Conservation (phyloP, 2,113 vertebrate genomes). For the Bufo gargarizans region DNA sequence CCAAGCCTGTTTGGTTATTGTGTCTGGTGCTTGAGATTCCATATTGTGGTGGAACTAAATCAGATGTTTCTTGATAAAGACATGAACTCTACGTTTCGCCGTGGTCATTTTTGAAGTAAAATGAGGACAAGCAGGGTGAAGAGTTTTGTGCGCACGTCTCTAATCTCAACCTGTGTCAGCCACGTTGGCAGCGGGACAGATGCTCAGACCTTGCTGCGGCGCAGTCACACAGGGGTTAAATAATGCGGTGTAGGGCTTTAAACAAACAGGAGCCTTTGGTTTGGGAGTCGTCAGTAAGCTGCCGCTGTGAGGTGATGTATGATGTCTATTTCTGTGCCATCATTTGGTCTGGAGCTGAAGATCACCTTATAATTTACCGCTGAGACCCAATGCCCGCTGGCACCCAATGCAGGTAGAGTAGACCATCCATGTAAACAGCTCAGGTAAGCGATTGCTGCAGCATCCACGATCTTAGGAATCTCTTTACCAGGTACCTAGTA, state of each 20-base stretch:
- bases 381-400: not conserved
- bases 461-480: not conserved
- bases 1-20: too few species aligned
- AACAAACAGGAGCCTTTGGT: not conserved
- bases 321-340: not conserved
- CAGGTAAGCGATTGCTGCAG: too few species aligned
- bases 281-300: not conserved
- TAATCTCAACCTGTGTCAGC: not conserved
- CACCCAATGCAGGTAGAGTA: not conserved
- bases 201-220: not conserved
- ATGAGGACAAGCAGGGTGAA: not conserved
- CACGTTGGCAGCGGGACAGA: not conserved
- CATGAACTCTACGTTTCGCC: too few species aligned
- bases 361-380: not conserved
- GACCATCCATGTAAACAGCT: not conserved
- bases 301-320: slow-evolving; percentile 5
- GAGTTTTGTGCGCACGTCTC: not conserved
- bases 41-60: too few species aligned
- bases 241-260: not conserved
- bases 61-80: too few species aligned
- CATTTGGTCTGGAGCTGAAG: not conserved
- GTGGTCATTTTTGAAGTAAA: not conserved
- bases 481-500: not conserved
- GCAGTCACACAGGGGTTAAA: not conserved
- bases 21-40: too few species aligned